These are phyloP conservation scores for Eurystomus gularis DNA, from an alignment of 2,113 vertebrate species.

Conservation along the genomic window DNA sequence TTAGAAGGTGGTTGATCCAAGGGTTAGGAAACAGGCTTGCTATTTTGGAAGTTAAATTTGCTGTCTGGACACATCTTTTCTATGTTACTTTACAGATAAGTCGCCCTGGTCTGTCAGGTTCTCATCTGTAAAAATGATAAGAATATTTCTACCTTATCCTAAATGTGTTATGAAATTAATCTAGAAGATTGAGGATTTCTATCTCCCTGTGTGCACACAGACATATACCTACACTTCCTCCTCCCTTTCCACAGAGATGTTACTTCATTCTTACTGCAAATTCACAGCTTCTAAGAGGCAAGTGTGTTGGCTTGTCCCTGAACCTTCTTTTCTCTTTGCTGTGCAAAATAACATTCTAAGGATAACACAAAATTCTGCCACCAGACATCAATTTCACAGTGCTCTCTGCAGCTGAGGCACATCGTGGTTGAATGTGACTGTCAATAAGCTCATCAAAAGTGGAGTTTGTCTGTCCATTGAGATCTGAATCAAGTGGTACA, in stretches of 20 bases:
- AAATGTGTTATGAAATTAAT: constrained; percentile 18
- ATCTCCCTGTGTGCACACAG: background rate
- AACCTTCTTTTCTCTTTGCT: background rate
- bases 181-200: constrained; percentile 5
- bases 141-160: constrained; percentile 21
- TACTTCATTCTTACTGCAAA: background rate
- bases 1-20: background rate
- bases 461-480: background rate
- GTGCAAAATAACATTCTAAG: background rate
- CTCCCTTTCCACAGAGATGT: background rate
- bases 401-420: background rate
- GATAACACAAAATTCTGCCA: background rate
- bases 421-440: background rate
- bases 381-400: background rate
- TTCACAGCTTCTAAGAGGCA: background rate
- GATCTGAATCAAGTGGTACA: background rate
- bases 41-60: constrained; percentile 1
- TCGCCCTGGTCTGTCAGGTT: background rate
- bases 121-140: constrained; percentile 22
- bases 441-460: background rate
- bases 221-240: background rate
- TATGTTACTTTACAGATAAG: background rate
- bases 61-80: background rate
- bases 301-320: background rate
- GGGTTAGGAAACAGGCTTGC: background rate